Evolutionary conservation across 2,113 vertebrate species (phyloP), one percentile per base, ranked within the genome.

Genomic region (Ptychochromis oligacanthus): DNA sequence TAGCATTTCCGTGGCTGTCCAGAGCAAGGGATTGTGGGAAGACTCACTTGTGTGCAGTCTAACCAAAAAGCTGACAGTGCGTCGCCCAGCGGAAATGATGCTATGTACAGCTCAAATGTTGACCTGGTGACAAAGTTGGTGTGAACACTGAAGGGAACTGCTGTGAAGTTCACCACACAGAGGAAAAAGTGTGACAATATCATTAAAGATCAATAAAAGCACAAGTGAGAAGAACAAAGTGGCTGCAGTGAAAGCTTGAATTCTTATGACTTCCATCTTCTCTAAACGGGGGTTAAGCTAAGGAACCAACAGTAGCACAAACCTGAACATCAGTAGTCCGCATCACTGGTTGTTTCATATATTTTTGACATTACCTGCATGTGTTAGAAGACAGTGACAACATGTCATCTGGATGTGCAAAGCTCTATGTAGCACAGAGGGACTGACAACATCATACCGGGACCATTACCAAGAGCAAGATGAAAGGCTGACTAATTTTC

Each of bases 341-440:
- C 13, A 24, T 65, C 24, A 65, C 14, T n/a, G 0, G 22, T 40
- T 65, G n/a, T 65, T 65, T 0, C 12, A 22, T 20, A 43, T 18
- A 9, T 4, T 43, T 43, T 43, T 0, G 36, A 40, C 31, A 7
- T 13, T 24, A 6, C 36, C 61, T 18, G 49, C 17, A 18, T 7
- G 17, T 18, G 49, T 5, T 13, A 52, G 49, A 18, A 52, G 17
- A 52, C 17, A 18, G 15, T 18, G 17, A 6, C 6, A 9, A 9
- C 13, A 0, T 38, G 20, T 64, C 12, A 8, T 43, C 13, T 65
- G n/a, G 40, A 18, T 65, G 1, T 24, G n/a, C 13, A 43, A n/a
- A 43, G n/a, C 62, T 65, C 62, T 24, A 65, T 43, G 38, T 8
- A 1, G 13, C 13, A 10, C n/a, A 40, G 22, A 43, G 13, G 1